Evolutionary conservation across 2,797 vertebrate species (phyloP).

Genomic region (Chaetodon trifasciatus): DNA sequence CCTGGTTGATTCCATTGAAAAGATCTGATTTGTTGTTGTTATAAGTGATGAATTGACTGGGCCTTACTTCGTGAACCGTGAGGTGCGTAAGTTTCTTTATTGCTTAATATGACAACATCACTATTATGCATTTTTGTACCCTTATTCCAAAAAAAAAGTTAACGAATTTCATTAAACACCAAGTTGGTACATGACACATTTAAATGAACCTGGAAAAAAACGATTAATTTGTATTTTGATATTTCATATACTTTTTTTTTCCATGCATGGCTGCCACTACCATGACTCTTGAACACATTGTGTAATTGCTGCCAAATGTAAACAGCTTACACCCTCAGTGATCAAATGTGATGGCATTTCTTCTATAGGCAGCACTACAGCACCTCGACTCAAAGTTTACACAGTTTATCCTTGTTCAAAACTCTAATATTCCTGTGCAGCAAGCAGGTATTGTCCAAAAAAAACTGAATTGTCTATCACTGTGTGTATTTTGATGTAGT

Average conservation of each 20-base stretch:
- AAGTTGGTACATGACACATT: neutral
- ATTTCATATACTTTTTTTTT: neutral
- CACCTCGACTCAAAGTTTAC: slow-evolving; percentile 7
- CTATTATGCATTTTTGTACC: neutral
- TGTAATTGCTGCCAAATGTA: neutral
- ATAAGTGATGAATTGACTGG: too few species aligned
- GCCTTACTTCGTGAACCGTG: too few species aligned
- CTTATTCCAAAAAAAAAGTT: neutral
- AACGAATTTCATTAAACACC: neutral
- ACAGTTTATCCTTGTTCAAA: neutral
- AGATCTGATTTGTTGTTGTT: too few species aligned
- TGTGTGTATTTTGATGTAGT: neutral
- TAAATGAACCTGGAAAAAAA: neutral
- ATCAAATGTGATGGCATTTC: neutral
- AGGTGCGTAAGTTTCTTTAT: too few species aligned
- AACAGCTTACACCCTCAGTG: neutral
- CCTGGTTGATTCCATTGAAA: too few species aligned
- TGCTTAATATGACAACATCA: too few species aligned
- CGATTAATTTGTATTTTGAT: neutral
- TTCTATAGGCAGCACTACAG: neutral
- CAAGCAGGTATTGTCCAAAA: neutral
- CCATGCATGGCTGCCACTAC: too few species aligned
- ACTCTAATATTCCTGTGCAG: neutral
- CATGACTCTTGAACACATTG: slow-evolving; percentile 3
- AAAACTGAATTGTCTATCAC: neutral